Evolutionary conservation across 2,888 invertebrate species (phyloP).

Genomic region (Erebia ligea): DNA sequence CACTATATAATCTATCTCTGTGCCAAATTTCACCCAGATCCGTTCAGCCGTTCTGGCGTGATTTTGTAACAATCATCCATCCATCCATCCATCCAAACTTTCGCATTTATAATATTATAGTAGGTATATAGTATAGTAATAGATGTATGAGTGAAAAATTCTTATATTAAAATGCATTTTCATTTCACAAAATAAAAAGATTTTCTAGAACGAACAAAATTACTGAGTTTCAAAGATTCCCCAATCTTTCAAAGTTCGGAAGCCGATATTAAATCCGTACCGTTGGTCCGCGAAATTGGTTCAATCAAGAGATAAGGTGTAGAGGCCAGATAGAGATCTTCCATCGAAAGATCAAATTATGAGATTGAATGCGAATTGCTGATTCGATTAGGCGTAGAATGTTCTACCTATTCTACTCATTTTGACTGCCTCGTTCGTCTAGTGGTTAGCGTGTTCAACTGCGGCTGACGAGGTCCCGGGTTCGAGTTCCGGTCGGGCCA

Average conservation of each 20-base stretch:
- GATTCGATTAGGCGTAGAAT: slow-evolving; percentile 9
- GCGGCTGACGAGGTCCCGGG: too few relatives aligned
- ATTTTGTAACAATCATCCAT: too few relatives aligned
- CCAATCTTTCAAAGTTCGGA: slow-evolving; percentile 17
- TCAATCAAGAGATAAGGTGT: slow-evolving; percentile 22
- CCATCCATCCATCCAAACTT: too few relatives aligned
- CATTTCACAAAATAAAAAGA: background rate
- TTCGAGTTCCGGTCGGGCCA: too few relatives aligned
- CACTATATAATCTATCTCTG: too few relatives aligned
- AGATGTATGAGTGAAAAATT: too few relatives aligned
- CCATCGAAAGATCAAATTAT: slow-evolving; percentile 15
- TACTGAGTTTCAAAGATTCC: slow-evolving; percentile 6
- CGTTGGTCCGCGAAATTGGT: slow-evolving; percentile 23
- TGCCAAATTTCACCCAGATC: too few relatives aligned
- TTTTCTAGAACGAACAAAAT: background rate
- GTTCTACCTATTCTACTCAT: background rate
- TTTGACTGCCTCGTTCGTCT: background rate
- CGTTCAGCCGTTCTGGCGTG: too few relatives aligned
- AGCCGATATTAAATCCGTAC: slow-evolving; percentile 23
- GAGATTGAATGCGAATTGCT: background rate
- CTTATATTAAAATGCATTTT: background rate
- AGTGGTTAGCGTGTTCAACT: too few relatives aligned
- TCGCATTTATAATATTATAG: too few relatives aligned
- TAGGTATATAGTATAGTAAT: too few relatives aligned
- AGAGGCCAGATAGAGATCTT: background rate